phyloP scores from a whole-genome alignment of 2,113 vertebrate species.

The Mesembrinibis cayennensis region DNA sequence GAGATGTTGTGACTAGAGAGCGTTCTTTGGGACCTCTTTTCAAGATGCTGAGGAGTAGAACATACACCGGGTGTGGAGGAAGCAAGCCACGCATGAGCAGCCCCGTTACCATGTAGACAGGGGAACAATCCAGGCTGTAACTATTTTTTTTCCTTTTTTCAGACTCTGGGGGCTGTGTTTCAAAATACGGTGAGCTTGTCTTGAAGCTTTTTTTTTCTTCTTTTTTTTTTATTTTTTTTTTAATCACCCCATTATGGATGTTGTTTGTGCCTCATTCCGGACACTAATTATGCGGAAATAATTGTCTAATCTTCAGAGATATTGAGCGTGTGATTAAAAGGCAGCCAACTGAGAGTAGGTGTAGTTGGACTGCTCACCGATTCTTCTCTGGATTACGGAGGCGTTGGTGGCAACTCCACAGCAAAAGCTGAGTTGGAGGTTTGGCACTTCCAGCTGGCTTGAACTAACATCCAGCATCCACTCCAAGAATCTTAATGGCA shows the following conservation, averaged over 20 bases:
- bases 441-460: not conserved
- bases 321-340: constrained; percentile 57
- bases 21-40: not conserved
- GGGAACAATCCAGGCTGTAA: not conserved
- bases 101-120: not conserved
- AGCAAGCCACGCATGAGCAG: not conserved
- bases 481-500: not conserved
- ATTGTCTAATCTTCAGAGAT: constrained; percentile 53
- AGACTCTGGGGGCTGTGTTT: not conserved
- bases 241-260: not conserved
- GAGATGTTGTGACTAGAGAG: not conserved
- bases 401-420: not conserved
- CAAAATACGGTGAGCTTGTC: not conserved
- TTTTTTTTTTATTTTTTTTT: not conserved
- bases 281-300: constrained; percentile 54
- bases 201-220: not conserved
- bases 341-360: constrained; percentile 35
- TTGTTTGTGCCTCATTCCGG: constrained; percentile 39
- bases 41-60: not conserved
- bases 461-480: not conserved
- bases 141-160: not conserved
- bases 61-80: not conserved
- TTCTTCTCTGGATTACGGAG: not conserved
- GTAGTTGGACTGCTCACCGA: not conserved
- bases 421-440: not conserved